Conservation (phyloP, 1,140 invertebrate species). For the Glomeris maerens region DNA sequence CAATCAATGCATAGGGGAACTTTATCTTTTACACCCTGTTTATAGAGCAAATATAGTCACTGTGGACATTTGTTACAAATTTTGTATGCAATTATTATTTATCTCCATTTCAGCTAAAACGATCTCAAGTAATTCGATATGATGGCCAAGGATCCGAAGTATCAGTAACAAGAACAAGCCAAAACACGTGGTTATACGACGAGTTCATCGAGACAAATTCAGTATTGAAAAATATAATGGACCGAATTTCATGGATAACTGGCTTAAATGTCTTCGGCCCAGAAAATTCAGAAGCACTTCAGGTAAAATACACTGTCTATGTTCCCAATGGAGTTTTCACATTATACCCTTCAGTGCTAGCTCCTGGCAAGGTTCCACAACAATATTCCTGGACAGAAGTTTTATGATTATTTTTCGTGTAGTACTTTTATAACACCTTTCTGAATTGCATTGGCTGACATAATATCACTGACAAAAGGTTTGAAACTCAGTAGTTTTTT, state of each 20-base stretch:
- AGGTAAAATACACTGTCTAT: no score
- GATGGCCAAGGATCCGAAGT: slow-evolving; percentile 18
- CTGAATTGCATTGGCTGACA: no score
- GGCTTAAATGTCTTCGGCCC: slow-evolving; percentile 23
- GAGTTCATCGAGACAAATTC: slow-evolving; percentile 22
- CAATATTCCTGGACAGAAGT: no score
- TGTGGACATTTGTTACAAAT: neutral
- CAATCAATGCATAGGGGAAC: no score
- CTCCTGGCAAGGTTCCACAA: no score
- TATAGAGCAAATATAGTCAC: neutral
- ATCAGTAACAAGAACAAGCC: slow-evolving; percentile 26
- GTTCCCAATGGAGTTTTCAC: no score
- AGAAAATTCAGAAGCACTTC: slow-evolving; percentile 27
- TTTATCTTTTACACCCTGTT: no score
- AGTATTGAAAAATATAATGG: slow-evolving; percentile 28
- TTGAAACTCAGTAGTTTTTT: no score
- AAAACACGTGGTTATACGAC: slow-evolving; percentile 38
- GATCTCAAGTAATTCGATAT: slow-evolving; percentile 35
- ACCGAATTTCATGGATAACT: slow-evolving; percentile 29
- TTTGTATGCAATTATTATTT: slow-evolving; percentile 4
- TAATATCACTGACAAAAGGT: no score
- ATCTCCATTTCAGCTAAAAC: slow-evolving; percentile 26
- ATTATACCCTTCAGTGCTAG: no score
- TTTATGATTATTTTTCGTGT: no score
- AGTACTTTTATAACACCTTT: no score